Base-by-base conservation (phyloP, 2,797 vertebrate genomes). In the Rhinogobio ventralis region DNA sequence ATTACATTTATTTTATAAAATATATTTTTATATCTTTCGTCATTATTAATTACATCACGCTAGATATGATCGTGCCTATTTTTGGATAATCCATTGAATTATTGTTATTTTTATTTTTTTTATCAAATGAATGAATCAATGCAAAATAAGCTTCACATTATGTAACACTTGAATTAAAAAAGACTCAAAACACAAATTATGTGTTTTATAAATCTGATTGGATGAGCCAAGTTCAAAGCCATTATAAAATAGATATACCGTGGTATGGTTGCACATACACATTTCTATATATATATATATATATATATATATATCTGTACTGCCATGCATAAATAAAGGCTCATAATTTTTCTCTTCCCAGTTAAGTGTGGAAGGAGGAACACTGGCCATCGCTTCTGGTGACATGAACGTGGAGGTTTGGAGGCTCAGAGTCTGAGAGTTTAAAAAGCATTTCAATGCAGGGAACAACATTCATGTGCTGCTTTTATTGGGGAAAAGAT, bases 381-480 rank as follows among this genome's bases (percentile, higher is more conserved):
- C 97, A 75, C 94, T 98, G 20, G 97, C 97, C 5, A 94, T 97
- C 0, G 96, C 97, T 30, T 96, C 96, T 0, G 96, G 96, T 0
- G 95, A 96, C 0, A 92, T 93, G 80, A 95, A 93, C 0, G 93
- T 97, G 55, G 96, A 97, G 83, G 91, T 98, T 68, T 99, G 97
- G 97, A 94, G 95, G 85, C 94, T 95, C 75, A 92, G 90, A 71
- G 91, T 88, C 77, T 94, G 74, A 93, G 19, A 14, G 30, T 60
- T 67, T 51, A 49, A 64, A 66, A 23, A 11, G 23, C 23, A 2
- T 79, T 3, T 45, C 33, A 30, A 28, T 19, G 5, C 62, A 67
- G 19, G 25, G 28, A 67, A 67, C 77, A 79, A 30, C 13, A 45
- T 71, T 19, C 15, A 13, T 57, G 11, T 14, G 49, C 53, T 71